Conservation (phyloP, 2,888 invertebrate species). For the Automeris io region DNA sequence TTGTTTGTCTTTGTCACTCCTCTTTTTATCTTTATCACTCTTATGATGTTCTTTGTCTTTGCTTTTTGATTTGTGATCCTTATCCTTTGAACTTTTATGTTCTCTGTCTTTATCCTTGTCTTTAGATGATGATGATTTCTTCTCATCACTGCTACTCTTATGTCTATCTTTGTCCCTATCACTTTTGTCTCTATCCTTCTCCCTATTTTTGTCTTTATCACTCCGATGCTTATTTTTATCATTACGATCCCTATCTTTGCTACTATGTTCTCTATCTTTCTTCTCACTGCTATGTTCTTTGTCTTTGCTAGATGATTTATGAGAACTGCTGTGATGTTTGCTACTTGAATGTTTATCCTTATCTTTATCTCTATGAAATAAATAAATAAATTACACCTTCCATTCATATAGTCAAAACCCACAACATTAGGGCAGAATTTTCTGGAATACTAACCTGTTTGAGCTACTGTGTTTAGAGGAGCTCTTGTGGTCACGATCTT, state of each 20-base stretch:
- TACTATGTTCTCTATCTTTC: constrained; percentile 43
- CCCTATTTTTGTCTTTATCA: constrained; percentile 62
- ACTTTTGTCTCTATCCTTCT: constrained; percentile 38
- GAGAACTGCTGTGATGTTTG: constrained; percentile 75
- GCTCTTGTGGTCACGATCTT: constrained; percentile 79
- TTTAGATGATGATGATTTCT: constrained; percentile 56
- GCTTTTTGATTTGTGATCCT: constrained; percentile 66
- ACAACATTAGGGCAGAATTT: constrained; percentile 30
- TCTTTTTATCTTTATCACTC: constrained; percentile 64
- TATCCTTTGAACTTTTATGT: constrained; percentile 57
- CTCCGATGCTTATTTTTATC: constrained; percentile 55
- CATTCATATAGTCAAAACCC: constrained; percentile 8
- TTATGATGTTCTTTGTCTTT: constrained; percentile 45
- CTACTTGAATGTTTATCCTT: constrained; percentile 74
- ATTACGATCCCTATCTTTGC: constrained; percentile 42
- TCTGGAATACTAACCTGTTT: constrained; percentile 67
- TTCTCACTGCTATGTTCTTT: constrained; percentile 50
- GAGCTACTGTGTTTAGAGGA: constrained; percentile 70
- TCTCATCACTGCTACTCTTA: constrained; percentile 43
- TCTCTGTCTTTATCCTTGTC: constrained; percentile 34
- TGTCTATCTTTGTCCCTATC: constrained; percentile 38
- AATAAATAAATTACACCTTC: constrained; percentile 12
- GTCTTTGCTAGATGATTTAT: constrained; percentile 71
- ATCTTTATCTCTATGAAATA: constrained; percentile 59
- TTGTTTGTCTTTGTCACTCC: constrained; percentile 64